These are phyloP conservation scores for Pelobates cultripes DNA, from an alignment of 2,797 vertebrate species.

Conservation along the genomic window DNA sequence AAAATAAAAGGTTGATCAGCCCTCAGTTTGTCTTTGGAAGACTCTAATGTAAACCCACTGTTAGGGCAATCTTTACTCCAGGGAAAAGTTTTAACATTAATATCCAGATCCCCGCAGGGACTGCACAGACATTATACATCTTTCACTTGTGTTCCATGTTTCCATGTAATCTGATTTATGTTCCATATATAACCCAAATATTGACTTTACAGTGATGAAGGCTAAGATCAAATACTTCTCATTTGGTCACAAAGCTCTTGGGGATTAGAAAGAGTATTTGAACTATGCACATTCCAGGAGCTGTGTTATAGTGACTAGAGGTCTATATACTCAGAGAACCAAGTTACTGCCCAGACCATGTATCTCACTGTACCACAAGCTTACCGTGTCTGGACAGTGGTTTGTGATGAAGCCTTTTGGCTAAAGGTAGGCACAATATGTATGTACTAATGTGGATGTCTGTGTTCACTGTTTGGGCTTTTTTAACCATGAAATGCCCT, in stretches of 20 bases:
- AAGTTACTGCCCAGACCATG: conserved; percentile 8
- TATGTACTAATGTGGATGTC: neutral
- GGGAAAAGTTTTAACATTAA: neutral
- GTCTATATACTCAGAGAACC: conserved; percentile 15
- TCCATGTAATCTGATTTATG: conserved; percentile 28
- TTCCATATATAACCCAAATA: conserved; percentile 32
- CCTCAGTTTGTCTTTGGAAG: neutral
- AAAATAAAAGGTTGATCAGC: neutral
- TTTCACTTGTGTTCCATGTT: conserved; percentile 1
- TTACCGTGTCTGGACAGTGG: neutral
- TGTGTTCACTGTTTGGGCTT: neutral
- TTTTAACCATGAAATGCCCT: conserved; percentile 14
- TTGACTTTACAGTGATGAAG: conserved; percentile 31
- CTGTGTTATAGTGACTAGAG: conserved; percentile 13
- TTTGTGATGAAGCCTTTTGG: conserved; percentile 5
- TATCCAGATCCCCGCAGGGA: neutral
- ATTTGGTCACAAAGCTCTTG: conserved; percentile 24
- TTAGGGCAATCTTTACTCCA: neutral
- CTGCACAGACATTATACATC: neutral
- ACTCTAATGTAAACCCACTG: neutral
- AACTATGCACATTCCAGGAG: conserved; percentile 33
- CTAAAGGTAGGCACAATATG: conserved; percentile 22
- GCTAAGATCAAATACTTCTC: conserved; percentile 30
- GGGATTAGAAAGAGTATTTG: conserved; percentile 38
- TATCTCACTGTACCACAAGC: neutral